These are phyloP conservation scores for Choloepus hoffmanni DNA, from an alignment of 2,113 vertebrate genomes.

Conservation along the genomic window DNA sequence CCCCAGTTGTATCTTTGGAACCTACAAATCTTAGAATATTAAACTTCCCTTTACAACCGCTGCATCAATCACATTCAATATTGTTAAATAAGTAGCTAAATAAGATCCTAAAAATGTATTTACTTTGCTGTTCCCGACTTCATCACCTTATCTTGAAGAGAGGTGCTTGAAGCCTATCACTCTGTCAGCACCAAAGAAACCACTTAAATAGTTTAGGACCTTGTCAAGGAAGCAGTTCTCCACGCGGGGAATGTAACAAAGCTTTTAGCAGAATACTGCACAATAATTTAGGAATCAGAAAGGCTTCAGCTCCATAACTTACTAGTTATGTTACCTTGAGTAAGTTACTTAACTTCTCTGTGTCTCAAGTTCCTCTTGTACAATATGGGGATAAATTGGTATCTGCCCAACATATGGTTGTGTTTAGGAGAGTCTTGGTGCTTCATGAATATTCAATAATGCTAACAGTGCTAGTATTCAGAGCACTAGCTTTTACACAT, in stretches of 20 bases:
- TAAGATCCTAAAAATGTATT: constrained; percentile 18
- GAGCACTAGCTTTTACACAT: background rate
- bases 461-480: background rate
- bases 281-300: background rate
- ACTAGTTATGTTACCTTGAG: background rate
- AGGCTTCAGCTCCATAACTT: constrained; percentile 8
- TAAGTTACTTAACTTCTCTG: background rate
- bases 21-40: constrained; percentile 56
- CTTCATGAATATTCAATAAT: background rate
- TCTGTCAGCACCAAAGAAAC: background rate
- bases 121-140: background rate
- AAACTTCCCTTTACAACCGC: constrained; percentile 21
- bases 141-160: background rate
- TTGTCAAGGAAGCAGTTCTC: background rate
- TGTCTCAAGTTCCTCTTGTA: background rate
- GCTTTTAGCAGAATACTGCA: background rate
- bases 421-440: background rate
- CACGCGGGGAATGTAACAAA: background rate
- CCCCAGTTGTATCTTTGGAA: constrained; percentile 17
- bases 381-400: background rate
- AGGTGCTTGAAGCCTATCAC: background rate
- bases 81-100: constrained; percentile 38
- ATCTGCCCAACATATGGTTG: too few relatives aligned
- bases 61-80: constrained; percentile 56
- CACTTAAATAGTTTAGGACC: background rate